Percentiles rank a stretch among this genome's conserved stretches.
Evolutionary conservation across 2,797 vertebrate species (phyloP).

Genomic region (Sus cebifrons): DNA sequence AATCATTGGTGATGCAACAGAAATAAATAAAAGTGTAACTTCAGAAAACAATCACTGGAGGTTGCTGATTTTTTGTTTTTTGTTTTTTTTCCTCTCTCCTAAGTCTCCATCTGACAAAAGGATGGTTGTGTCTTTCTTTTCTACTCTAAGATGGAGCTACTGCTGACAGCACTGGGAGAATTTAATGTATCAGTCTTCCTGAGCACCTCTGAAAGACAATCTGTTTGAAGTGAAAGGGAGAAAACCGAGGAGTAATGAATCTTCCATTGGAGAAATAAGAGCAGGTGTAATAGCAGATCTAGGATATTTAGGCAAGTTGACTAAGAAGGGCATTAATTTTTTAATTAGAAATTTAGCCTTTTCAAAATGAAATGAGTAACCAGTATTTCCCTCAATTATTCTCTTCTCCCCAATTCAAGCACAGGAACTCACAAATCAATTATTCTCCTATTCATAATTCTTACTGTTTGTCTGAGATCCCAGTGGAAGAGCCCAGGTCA

Average conservation of each 20-base stretch:
- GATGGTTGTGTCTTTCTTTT: neutral
- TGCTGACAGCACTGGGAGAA: neutral
- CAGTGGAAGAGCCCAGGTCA: neutral
- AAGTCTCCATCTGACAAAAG: neutral
- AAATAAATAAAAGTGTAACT: conserved; percentile 39
- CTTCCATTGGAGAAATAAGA: neutral
- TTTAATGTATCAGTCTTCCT: neutral
- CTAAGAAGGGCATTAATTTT: neutral
- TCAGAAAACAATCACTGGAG: neutral
- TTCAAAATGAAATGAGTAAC: neutral
- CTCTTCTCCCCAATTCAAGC: neutral
- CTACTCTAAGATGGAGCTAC: neutral
- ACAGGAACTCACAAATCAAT: neutral
- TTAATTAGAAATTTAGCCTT: conserved; percentile 6
- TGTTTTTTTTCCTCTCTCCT: neutral
- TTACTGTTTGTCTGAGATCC: neutral
- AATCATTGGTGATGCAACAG: conserved; percentile 52
- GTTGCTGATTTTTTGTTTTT: neutral
- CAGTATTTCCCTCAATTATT: neutral
- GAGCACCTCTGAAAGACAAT: neutral
- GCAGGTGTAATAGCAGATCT: neutral
- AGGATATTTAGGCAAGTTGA: neutral
- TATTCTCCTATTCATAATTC: neutral
- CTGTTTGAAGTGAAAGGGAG: conserved; percentile 7
- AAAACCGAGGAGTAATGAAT: neutral